These are phyloP conservation scores for Diachasma alloeum DNA, from an alignment of 1,140 invertebrate genomes.

Conservation along the genomic window DNA sequence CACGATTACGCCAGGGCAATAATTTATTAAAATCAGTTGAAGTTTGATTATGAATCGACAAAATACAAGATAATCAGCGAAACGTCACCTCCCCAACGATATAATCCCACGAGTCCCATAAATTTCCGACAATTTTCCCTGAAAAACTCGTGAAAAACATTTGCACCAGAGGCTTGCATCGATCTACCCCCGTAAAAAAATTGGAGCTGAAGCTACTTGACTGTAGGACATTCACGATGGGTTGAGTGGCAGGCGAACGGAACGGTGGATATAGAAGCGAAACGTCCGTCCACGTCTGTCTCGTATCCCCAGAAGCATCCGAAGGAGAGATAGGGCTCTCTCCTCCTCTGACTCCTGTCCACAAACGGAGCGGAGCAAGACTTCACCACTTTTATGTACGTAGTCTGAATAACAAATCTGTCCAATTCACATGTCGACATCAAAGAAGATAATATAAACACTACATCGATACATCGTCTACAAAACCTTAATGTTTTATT, in stretches of 20 bases:
- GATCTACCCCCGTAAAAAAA: not conserved
- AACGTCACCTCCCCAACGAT: too few relatives aligned
- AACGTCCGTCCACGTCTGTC: constrained; percentile 42
- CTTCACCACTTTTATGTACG: constrained; percentile 66
- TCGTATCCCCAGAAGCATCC: constrained; percentile 39
- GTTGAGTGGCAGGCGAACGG: constrained; percentile 41
- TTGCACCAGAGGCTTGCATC: not conserved
- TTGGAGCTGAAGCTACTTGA: not conserved
- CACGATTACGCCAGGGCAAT: too few relatives aligned
- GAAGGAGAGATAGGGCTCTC: not conserved
- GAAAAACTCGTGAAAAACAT: not conserved
- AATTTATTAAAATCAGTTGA: too few relatives aligned
- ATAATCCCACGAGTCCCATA: too few relatives aligned
- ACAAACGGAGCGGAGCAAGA: constrained; percentile 64
- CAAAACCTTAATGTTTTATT: constrained; percentile 68
- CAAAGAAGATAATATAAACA: constrained; percentile 68
- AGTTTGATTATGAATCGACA: too few relatives aligned
- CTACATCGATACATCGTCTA: constrained; percentile 66
- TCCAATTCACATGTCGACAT: constrained; percentile 68
- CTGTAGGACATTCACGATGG: not conserved
- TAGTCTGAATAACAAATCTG: constrained; percentile 67
- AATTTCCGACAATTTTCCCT: too few relatives aligned
- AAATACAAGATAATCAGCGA: too few relatives aligned
- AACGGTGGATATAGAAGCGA: constrained; percentile 35
- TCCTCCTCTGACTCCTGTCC: constrained; percentile 42